Evolutionary conservation across 2,888 invertebrate genomes (phyloP).

Genomic region (Timema podura): DNA sequence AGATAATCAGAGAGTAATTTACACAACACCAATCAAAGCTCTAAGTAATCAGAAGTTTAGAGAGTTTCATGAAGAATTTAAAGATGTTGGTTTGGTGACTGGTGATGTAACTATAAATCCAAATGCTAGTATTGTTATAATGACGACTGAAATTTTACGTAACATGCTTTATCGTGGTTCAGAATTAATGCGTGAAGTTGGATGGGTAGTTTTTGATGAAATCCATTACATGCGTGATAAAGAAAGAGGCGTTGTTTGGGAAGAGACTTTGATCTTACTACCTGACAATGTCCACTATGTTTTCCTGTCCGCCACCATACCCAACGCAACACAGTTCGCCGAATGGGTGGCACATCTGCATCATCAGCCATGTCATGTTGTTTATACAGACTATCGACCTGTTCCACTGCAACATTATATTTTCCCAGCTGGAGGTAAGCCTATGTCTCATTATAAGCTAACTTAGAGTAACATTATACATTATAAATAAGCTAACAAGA

Average conservation of each 20-base stretch:
- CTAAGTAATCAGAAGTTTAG: constrained; percentile 98
- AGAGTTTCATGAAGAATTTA: constrained; percentile 95
- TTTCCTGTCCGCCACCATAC: constrained; percentile 98
- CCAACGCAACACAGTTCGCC: constrained; percentile 94
- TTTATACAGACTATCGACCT: constrained; percentile 97
- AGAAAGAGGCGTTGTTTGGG: constrained; percentile 99
- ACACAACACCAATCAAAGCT: constrained; percentile 99
- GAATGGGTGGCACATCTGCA: constrained; percentile 95
- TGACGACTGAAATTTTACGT: constrained; percentile 99
- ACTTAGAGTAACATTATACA: too few species aligned
- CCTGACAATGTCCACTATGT: constrained; percentile 98
- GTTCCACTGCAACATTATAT: constrained; percentile 98
- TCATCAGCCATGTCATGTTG: constrained; percentile 96
- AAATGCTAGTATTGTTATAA: constrained; percentile 94
- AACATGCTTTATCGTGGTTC: constrained; percentile 99
- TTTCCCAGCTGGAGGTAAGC: constrained; percentile 84
- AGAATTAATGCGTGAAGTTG: constrained; percentile 98
- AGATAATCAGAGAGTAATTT: constrained; percentile 96
- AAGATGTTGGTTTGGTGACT: constrained; percentile 96
- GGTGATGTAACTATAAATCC: constrained; percentile 99
- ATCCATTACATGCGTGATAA: constrained; percentile 99
- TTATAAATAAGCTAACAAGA: too few species aligned
- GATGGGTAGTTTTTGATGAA: constrained; percentile 99
- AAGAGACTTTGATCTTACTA: constrained; percentile 94
- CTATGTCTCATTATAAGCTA: constrained; percentile 51